Evolutionary conservation across 1,140 invertebrate genomes (phyloP), one percentile per base, ranked within the genome.

Genomic region (Artemia franciscana): DNA sequence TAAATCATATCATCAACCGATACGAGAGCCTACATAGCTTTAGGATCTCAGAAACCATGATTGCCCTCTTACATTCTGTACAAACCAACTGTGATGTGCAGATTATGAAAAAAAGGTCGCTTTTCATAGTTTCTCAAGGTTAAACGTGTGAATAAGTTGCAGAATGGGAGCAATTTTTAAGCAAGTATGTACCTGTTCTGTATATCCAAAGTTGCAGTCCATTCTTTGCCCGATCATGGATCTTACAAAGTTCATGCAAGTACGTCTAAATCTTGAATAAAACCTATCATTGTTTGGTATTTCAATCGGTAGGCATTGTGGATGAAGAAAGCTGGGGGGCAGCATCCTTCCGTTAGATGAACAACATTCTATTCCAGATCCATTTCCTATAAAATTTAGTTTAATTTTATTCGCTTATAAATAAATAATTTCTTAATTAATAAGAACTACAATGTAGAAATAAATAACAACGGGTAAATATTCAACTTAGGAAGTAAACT

Each of bases 211-310:
- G n/a, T 26, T 15, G 15, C 60, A 60, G 26, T n/a, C 24, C 18
- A 24, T 24, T 15, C 30, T 23, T 15, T 24, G 26, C 18, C 26
- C 60, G 15, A 60, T 60, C 30, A 28, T 23, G 21, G 63, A 62
- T 4, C 63, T 28, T 12, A 64, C 63, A 69, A 91, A 90, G 73
- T 88, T 88, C 73, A 90, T 80, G 69, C 88, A 92, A 60, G 81
- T 77, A n/a, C 80, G 82, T 21, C 82, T 78, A 28, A 76, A 78
- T 60, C 77, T 76, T 2, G 75, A 73, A 67, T 85, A 86, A n/a
- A 86, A 79, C 0, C 83, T 84, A 74, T 97, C 93, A 66, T 88
- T 79, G 0, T 76, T 70, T 2, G 90, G 85, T 7, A 95, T 80
- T 0, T 84, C 71, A 63, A 97, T 91, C 0, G 91, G 88, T 66